Base-by-base conservation (phyloP, 2,797 vertebrate genomes). In the Artibeus lituratus region DNA sequence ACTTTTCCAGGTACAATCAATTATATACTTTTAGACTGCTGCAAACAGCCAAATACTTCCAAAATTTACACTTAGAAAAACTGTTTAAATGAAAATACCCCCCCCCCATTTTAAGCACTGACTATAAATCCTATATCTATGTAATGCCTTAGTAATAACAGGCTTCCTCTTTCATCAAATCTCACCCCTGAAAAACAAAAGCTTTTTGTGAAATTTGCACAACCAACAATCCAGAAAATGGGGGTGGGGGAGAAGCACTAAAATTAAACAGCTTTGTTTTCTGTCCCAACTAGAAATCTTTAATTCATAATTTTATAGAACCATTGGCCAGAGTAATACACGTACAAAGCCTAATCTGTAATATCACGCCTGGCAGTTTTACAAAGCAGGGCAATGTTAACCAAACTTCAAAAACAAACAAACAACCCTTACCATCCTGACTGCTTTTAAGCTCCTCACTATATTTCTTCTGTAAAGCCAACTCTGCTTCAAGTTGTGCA, bases 391-490 rank as follows among this genome's bases (percentile, higher is more conserved):
- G 95, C 91, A 96, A 98, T 96, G 37, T 73, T 55, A 98, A 97
- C 42, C 94, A 85, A 98, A 97, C 97, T 98, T 97, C 96, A 93
- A 94, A 96, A 98, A 96, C 29, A 62, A 65, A 65, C 32, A 32
- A 62, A 62, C 26, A 92, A 42, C 98, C 98, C 99, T 99, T 98
- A 99, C 99, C 99, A 96, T 99, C 99, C 98, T 99, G 99, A 98
- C 99, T 99, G 99, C 99, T 99, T 99, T 99, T 99, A 94, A 99
- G 99, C 98, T 99, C 99, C 98, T 99, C 99, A 93, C 99, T 99
- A 99, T 99, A 99, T 98, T 99, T 99, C 99, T 99, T 99, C 99
- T 99, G 99, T 97, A 99, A 99, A 98, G 99, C 99, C 98, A 99
- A 98, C 98, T 99, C 99, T 86, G 99, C 99, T 98, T 99, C 99